Base-by-base conservation (phyloP, 2,113 vertebrate genomes). In the Pangasianodon hypophthalmus region DNA sequence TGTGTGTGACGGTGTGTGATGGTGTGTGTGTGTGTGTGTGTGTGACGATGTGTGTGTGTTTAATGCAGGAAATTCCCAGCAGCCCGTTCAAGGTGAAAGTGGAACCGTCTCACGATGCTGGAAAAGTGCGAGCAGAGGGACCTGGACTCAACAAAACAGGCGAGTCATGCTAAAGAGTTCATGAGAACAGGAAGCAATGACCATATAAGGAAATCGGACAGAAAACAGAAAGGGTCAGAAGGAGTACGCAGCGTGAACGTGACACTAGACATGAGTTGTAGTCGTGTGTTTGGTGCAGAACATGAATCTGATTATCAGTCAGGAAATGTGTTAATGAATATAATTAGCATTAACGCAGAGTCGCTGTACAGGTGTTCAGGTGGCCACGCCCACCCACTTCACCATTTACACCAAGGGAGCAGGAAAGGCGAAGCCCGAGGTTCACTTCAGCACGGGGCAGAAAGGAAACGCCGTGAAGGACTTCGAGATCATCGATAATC, bases 21-120 rank as follows among this genome's bases (percentile, higher is more conserved):
- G n/a, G n/a, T n/a, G n/a, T n/a, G 37, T 37, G 37, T 37, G 37
- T 37, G 37, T 37, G 37, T 37, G 37, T 37, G 37, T 37, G 37
- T 37, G 37, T 37, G 37, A 37, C 1, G 1, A 37, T 37, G 37
- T 37, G 1, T 41, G 29, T 89, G 4, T 64, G 16, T 89, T 32
- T n/a, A 1, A 86, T 88, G 84, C 85, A 99, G 98, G 98, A 99
- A 95, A 99, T 98, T 91, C 97, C 97, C 0, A 94, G 93, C 93
- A 99, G 98, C 93, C 98, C 98, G 5, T 98, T 99, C 94, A 97
- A 97, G 93, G 97, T 99, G 90, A 98, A 98, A 91, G 98, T 99
- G 85, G 98, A 98, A 75, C 98, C 98, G 0, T 98, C 97, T 67
- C 97, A 98, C 0, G 97, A 99, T 0, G 97, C 98, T 71, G 96